Evolutionary conservation across 2,888 invertebrate species (phyloP).

Genomic region (Tyria jacobaeae): DNA sequence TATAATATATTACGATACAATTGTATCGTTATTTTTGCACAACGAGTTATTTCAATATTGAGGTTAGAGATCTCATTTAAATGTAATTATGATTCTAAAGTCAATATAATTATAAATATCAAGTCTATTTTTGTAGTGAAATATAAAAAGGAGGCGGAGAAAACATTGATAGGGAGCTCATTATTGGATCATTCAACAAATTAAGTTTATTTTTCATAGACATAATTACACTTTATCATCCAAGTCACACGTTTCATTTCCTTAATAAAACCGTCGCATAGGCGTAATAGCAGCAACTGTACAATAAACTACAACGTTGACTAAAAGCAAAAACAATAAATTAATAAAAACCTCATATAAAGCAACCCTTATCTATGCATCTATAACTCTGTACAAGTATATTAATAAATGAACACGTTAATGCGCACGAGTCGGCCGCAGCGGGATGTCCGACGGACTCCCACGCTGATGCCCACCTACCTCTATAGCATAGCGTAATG

Average conservation of each 20-base stretch:
- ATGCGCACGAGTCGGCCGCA: conserved; percentile 61
- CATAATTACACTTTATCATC: no score
- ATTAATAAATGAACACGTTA: conserved; percentile 83
- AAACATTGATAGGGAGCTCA: no score
- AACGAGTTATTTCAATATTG: no score
- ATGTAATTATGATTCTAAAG: no score
- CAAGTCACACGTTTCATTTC: background rate
- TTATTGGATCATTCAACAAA: background rate
- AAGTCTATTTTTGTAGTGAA: background rate
- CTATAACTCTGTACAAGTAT: conserved; percentile 54
- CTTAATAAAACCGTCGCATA: background rate
- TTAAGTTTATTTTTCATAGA: background rate
- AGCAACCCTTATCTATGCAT: conserved; percentile 26
- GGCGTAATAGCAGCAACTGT: background rate
- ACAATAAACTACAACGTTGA: conserved; percentile 2
- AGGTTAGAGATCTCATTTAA: no score
- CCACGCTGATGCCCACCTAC: conserved; percentile 69
- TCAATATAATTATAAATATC: no score
- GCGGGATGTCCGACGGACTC: conserved; percentile 68
- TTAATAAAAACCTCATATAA: conserved; percentile 1
- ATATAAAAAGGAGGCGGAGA: background rate
- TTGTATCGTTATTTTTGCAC: no score
- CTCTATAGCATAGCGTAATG: conserved; percentile 44
- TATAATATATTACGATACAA: no score
- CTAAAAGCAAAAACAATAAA: background rate